A percentile compares a stretch with the other conserved stretches of the same genome.
These are phyloP conservation scores for Drosophila truncata DNA, from an alignment of 1,140 invertebrate species.

Conservation along the genomic window DNA sequence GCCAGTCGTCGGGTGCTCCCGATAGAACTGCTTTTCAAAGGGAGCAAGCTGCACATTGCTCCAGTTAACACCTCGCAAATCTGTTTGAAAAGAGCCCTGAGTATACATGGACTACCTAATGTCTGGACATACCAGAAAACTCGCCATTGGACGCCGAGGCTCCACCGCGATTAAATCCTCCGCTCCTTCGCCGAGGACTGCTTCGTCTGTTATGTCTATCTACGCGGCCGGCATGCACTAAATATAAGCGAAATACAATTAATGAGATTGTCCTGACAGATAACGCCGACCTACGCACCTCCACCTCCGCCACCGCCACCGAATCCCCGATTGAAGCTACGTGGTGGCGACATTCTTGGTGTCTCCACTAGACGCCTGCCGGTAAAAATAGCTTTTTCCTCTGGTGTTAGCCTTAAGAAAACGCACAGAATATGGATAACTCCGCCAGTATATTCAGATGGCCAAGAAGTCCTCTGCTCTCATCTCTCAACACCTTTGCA, in stretches of 20 bases:
- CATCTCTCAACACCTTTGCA: conserved; percentile 3
- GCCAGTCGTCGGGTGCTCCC: conserved; percentile 90
- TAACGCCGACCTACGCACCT: conserved; percentile 2
- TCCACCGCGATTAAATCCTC: conserved; percentile 43
- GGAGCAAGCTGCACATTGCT: conserved; percentile 89
- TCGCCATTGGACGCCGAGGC: conserved; percentile 10
- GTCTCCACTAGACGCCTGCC: conserved; percentile 9
- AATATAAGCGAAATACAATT: conserved; percentile 1
- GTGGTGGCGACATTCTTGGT: conserved; percentile 22
- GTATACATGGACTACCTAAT: background rate
- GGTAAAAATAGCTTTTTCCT: conserved; percentile 21
- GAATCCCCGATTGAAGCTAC: conserved; percentile 41
- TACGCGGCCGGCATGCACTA: conserved; percentile 43
- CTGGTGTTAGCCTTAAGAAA: background rate
- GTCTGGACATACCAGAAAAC: conserved; percentile 8
- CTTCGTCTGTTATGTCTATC: conserved; percentile 18
- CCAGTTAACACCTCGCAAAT: conserved; percentile 64
- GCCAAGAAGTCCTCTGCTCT: background rate
- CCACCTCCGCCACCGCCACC: conserved; percentile 33
- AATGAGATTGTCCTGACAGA: background rate
- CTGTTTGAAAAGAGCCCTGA: conserved; percentile 20
- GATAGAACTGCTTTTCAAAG: conserved; percentile 97
- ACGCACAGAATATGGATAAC: too few species aligned
- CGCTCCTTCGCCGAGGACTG: conserved; percentile 32
- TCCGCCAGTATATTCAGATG: background rate